These are phyloP conservation scores for Crocuta crocuta DNA, from an alignment of 2,113 vertebrate species.

Conservation along the genomic window DNA sequence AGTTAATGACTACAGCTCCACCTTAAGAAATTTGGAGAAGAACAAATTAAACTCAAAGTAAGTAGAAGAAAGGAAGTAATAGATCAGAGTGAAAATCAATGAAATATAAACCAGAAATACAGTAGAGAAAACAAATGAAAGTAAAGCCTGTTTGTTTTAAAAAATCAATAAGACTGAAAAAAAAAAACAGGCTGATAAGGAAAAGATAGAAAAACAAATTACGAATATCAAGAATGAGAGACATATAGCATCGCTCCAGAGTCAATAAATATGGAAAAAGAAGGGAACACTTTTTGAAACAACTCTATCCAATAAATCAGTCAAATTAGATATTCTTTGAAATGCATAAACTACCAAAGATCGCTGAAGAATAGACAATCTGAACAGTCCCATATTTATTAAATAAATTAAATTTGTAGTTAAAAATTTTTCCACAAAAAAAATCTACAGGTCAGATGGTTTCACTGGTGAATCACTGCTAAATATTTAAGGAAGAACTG, in stretches of 20 bases:
- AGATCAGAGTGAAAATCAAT: not conserved
- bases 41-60: not conserved
- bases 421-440: not conserved
- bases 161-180: not conserved
- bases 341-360: not conserved
- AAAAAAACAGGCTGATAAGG: not conserved
- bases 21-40: not conserved
- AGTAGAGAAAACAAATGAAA: not conserved
- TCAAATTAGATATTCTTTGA: not conserved
- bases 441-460: not conserved
- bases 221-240: not conserved
- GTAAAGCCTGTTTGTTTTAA: not conserved
- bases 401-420: not conserved
- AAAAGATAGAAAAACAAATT: not conserved
- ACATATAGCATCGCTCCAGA: not conserved
- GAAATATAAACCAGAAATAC: not conserved
- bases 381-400: not conserved
- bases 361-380: not conserved
- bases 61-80: not conserved
- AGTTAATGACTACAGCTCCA: not conserved
- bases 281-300: not conserved
- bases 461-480: not conserved
- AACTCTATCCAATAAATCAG: not conserved
- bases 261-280: not conserved
- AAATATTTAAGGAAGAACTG: not conserved